phyloP scores from a whole-genome alignment of 2,113 vertebrate species.

The Pardalotus punctatus region DNA sequence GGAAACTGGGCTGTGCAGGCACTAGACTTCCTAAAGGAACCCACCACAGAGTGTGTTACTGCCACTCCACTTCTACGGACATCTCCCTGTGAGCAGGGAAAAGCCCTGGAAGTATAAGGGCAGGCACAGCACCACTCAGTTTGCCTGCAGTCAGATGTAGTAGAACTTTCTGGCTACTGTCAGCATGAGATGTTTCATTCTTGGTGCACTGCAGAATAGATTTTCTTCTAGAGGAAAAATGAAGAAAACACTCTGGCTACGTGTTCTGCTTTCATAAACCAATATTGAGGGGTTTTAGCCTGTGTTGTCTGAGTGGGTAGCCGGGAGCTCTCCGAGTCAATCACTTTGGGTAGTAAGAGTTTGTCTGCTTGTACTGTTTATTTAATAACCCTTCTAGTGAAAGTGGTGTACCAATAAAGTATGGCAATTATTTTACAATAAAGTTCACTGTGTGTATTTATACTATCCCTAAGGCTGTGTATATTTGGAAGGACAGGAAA shows the following conservation, averaged over 20 bases:
- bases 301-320: not conserved
- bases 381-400: not conserved
- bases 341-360: not conserved
- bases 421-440: slow-evolving; percentile 31
- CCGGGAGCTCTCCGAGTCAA: accelerated
- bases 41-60: not conserved
- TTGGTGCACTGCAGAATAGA: not conserved
- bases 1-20: not conserved
- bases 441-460: slow-evolving; percentile 25
- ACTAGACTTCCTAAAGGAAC: not conserved
- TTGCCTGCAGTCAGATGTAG: not conserved
- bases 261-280: not conserved
- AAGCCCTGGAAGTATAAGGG: not conserved
- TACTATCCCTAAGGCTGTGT: not conserved
- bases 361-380: not conserved
- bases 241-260: not conserved
- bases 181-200: not conserved
- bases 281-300: not conserved
- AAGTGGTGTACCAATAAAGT: not conserved
- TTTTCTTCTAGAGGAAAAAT: not conserved
- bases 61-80: not conserved
- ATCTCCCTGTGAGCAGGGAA: not conserved
- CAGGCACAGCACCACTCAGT: not conserved
- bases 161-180: not conserved
- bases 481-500: not conserved